These are phyloP conservation scores for Physocephala rufipes DNA, from an alignment of 2,888 invertebrate species.

Conservation along the genomic window DNA sequence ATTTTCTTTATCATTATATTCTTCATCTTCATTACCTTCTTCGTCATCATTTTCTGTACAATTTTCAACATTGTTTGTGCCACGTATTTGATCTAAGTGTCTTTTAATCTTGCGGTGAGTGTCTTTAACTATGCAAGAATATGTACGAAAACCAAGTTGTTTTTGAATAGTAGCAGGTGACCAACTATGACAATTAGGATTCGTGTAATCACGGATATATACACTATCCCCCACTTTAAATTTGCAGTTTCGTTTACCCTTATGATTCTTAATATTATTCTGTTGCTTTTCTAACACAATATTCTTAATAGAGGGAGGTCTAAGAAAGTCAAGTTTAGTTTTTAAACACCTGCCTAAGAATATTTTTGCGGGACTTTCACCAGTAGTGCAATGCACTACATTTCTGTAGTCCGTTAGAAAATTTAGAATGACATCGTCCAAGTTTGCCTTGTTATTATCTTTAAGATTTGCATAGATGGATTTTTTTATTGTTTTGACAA, in stretches of 20 bases:
- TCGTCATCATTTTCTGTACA: no score
- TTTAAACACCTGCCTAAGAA: constrained; percentile 27
- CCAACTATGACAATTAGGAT: constrained; percentile 37
- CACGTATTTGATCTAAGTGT: constrained; percentile 26
- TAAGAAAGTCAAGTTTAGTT: constrained; percentile 34
- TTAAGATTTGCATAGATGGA: background rate
- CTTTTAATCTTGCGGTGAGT: constrained; percentile 29
- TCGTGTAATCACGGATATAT: constrained; percentile 33
- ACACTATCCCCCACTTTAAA: constrained; percentile 29
- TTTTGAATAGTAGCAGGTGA: constrained; percentile 33
- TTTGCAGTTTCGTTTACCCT: constrained; percentile 20
- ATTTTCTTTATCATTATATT: no score
- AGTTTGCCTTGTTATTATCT: background rate
- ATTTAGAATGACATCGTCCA: constrained; percentile 33
- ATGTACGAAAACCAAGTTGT: constrained; percentile 29
- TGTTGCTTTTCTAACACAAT: constrained; percentile 30
- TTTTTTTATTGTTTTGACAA: background rate
- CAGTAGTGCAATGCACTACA: constrained; percentile 31
- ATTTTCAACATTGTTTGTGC: background rate
- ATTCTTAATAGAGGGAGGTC: constrained; percentile 30
- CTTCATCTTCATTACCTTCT: no score
- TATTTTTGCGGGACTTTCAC: constrained; percentile 30
- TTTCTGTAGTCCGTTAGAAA: constrained; percentile 35
- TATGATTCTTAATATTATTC: constrained; percentile 29
- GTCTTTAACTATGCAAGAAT: constrained; percentile 28